A percentile compares a stretch with the other conserved stretches of the same genome.
These are phyloP conservation scores for Corydoras sp. DNA, from an alignment of 2,113 vertebrate genomes.

Conservation along the genomic window DNA sequence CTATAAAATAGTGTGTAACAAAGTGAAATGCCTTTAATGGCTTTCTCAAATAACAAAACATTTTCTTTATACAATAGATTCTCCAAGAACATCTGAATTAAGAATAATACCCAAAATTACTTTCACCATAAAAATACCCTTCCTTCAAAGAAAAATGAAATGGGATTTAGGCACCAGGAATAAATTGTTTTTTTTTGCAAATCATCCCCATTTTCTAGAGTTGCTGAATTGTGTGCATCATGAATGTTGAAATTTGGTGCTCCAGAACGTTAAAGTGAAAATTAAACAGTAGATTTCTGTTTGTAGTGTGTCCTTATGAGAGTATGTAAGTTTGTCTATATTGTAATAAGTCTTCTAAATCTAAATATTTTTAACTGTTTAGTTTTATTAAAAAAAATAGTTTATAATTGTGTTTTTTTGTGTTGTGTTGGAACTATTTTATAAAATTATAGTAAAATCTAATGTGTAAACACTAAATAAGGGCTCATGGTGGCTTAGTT, in stretches of 20 bases:
- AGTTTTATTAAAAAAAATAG: too few species aligned
- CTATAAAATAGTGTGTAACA: conserved; percentile 76
- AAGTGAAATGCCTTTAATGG: conserved; percentile 85
- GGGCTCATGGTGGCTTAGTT: too few species aligned
- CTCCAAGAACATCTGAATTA: conserved; percentile 80
- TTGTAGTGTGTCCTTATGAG: too few species aligned
- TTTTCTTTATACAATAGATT: conserved; percentile 79
- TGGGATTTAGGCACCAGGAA: conserved; percentile 1
- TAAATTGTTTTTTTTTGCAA: conserved; percentile 21
- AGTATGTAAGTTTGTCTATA: too few species aligned
- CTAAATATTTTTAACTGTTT: too few species aligned
- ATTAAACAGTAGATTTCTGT: too few species aligned
- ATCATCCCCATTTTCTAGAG: conserved; percentile 27
- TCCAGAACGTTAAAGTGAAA: conserved; percentile 15
- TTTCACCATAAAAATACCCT: conserved; percentile 28
- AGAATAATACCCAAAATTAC: conserved; percentile 65
- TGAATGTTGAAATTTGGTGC: conserved; percentile 24
- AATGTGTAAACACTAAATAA: too few species aligned
- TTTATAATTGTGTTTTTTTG: too few species aligned
- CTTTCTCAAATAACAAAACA: conserved; percentile 79
- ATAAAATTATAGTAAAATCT: too few species aligned
- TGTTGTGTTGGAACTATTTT: too few species aligned
- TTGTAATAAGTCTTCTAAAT: too few species aligned
- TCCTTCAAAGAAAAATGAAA: conserved; percentile 31
- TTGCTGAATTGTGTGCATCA: conserved; percentile 26